Conservation (phyloP, 2,888 invertebrate genomes). For the Sesia apiformis region DNA sequence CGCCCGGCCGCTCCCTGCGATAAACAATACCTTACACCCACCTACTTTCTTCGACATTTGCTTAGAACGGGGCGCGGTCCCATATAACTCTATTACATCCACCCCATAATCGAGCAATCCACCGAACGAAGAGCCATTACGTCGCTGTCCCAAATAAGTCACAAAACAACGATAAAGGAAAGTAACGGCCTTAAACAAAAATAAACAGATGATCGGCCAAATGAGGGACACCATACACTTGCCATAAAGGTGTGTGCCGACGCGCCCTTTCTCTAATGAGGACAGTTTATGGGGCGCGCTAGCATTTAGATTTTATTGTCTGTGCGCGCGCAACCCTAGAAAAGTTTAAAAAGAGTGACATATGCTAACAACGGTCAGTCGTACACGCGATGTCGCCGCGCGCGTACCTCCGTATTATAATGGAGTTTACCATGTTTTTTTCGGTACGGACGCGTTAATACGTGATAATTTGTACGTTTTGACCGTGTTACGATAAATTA, state of each 20-base stretch:
- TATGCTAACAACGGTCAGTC: slow-evolving; percentile 38
- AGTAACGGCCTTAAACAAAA: slow-evolving; percentile 59
- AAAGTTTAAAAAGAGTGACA: slow-evolving; percentile 52
- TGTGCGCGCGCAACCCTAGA: slow-evolving; percentile 64
- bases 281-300: slow-evolving; percentile 61
- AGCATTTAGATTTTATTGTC: slow-evolving; percentile 62
- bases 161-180: slow-evolving; percentile 58
- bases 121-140: slow-evolving; percentile 16
- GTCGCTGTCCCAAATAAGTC: slow-evolving; percentile 30
- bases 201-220: slow-evolving; percentile 66
- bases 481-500: slow-evolving; percentile 32
- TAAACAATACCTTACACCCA: slow-evolving; percentile 38
- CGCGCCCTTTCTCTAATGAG: slow-evolving; percentile 70
- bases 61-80: slow-evolving; percentile 48
- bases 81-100: slow-evolving; percentile 41
- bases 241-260: slow-evolving; percentile 57
- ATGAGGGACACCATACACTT: slow-evolving; percentile 45
- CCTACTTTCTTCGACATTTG: slow-evolving; percentile 56
- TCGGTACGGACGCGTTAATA: slow-evolving; percentile 27
- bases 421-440: slow-evolving; percentile 15
- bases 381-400: slow-evolving; percentile 32
- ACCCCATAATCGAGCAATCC: slow-evolving; percentile 34
- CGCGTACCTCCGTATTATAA: slow-evolving; percentile 17
- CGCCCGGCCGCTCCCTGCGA: slow-evolving; percentile 41
- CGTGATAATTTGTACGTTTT: slow-evolving; percentile 44